Evolutionary conservation across 2,888 invertebrate genomes (phyloP).

Genomic region (Cloeon dipterum): DNA sequence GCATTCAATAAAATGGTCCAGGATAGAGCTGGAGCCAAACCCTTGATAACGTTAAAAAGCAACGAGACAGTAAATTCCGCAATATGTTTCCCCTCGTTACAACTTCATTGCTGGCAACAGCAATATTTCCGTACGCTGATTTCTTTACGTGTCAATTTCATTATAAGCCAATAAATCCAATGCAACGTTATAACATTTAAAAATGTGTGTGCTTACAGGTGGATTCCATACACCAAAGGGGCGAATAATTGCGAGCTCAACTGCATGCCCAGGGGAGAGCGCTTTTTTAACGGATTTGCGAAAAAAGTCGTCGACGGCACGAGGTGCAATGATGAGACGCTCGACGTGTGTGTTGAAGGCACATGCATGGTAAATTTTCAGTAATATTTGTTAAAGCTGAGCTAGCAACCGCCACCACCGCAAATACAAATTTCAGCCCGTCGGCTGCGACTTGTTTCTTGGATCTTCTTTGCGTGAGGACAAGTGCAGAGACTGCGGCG

Average conservation of each 20-base stretch:
- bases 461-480: constrained; percentile 73
- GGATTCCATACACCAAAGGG: constrained; percentile 73
- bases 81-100: too few species aligned
- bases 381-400: not conserved
- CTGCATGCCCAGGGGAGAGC: constrained; percentile 79
- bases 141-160: not conserved
- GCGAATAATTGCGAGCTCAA: constrained; percentile 84
- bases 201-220: constrained; percentile 32
- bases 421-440: constrained; percentile 29
- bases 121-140: not conserved
- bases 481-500: constrained; percentile 79
- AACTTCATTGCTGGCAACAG: too few species aligned
- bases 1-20: too few species aligned
- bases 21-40: not conserved
- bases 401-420: not conserved
- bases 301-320: constrained; percentile 66
- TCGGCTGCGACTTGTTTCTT: constrained; percentile 87
- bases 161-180: too few species aligned
- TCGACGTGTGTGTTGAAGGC: constrained; percentile 88
- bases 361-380: constrained; percentile 52
- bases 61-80: too few species aligned
- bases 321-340: constrained; percentile 52
- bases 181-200: not conserved
- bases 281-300: constrained; percentile 76
- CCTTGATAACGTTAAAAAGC: too few species aligned